Evolutionary conservation across 2,113 vertebrate species (phyloP), one percentile per base, ranked within the genome.

Genomic region (Hydrochoerus hydrochaeris): DNA sequence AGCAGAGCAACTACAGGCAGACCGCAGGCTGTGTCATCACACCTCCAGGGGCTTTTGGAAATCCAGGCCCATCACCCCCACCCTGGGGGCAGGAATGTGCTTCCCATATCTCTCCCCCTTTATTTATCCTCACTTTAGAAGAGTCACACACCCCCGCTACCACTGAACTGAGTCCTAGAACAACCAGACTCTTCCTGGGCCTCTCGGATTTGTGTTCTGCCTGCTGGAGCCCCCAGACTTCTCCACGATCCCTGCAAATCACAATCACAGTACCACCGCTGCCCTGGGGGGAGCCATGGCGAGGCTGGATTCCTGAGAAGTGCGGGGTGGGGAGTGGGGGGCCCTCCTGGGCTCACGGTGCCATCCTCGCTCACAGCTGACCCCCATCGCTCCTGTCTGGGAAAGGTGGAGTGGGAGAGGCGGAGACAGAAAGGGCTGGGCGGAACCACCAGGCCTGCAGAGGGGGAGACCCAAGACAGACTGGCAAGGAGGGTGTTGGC

Each of bases 251-350:
- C 14, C 62, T 60, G 6, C 49, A 75, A 13, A 41, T 17, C 32
- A 4, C 88, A 14, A 26, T 17, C 41, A 10, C 30, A 2, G 28
- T 26, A 0, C n/a, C 62, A 83, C 46, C n/a, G 52, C 78, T 81
- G 38, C 81, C 69, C 49, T 22, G 0, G 4, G 73, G 41, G 81
- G 73, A 92, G 63, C 52, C 54, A 32, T 41, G 60, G 16, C 49
- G 49, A 92, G 41, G 41, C 0, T 30, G 73, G 97, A 92, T 85
- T 9, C 93, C 89, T 88, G 88, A 44, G 86, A 78, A 75, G 13
- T 3, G 92, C 71, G 49, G 49, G 9, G 49, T n/a, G n/a, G n/a
- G n/a, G n/a, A n/a, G n/a, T 30, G 1, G 63, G 20, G 1, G 67
- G 20, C 41, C 85, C 80, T 24, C 0, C n/a, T 81, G 60, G 75